Conservation (phyloP, 2,113 vertebrate genomes). For the Prunella himalayana region DNA sequence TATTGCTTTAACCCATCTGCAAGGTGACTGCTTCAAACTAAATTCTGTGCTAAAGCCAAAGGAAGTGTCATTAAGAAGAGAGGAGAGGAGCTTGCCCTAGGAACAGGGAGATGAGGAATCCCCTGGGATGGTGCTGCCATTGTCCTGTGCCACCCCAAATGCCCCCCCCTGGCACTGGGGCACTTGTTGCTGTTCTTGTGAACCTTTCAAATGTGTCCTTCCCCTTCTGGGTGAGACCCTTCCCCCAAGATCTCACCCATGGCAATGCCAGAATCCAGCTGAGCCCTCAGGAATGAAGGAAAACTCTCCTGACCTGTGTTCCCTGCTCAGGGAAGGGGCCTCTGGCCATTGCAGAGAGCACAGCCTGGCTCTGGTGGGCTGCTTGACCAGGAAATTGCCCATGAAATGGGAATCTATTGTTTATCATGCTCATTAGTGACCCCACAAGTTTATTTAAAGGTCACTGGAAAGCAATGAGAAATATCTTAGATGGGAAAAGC, state of each 20-base stretch:
- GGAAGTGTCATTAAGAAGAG: not conserved
- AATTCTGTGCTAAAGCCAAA: not conserved
- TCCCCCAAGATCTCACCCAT: not conserved
- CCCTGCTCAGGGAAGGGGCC: not conserved
- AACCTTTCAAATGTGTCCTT: not conserved
- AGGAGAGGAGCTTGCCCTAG: not conserved
- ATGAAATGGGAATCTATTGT: not conserved
- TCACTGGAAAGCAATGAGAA: not conserved
- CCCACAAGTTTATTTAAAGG: not conserved
- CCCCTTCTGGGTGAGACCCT: not conserved
- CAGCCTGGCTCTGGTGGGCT: not conserved
- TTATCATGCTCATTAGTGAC: not conserved
- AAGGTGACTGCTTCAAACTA: slow-evolving; percentile 4
- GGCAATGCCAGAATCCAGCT: not conserved
- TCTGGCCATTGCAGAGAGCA: not conserved
- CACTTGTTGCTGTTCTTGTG: not conserved
- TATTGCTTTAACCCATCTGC: slow-evolving; percentile 21
- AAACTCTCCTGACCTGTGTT: not conserved
- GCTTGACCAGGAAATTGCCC: not conserved
- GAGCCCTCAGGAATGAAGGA: not conserved
- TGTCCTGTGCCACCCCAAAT: not conserved
- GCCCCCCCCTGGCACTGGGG: not conserved
- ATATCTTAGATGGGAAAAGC: not conserved
- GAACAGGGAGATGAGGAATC: not conserved
- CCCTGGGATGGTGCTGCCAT: not conserved